Conservation (phyloP, 2,888 invertebrate species). For the Folsomia candida region DNA sequence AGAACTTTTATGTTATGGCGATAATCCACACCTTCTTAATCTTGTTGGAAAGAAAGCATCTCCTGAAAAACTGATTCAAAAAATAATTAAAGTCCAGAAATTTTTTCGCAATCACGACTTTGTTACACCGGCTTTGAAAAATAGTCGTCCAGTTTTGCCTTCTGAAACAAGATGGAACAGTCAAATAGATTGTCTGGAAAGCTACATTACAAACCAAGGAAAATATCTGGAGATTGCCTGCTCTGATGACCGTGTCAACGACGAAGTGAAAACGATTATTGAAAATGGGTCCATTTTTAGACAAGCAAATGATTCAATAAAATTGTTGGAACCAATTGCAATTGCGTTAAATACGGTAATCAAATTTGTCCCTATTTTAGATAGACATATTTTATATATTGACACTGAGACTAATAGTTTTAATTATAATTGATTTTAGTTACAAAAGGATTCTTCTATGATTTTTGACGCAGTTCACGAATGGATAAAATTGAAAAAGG, state of each 20-base stretch:
- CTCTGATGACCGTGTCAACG: too few relatives aligned
- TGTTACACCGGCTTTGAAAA: conserved; percentile 10
- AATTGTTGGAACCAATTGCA: background rate
- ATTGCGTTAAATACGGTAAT: background rate
- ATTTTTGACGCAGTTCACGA: background rate
- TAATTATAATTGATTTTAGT: too few relatives aligned
- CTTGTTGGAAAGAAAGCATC: conserved; percentile 26
- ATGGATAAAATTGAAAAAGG: background rate
- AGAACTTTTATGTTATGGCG: conserved; percentile 21
- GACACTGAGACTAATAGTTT: background rate
- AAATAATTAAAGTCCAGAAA: conserved; percentile 17
- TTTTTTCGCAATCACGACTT: conserved; percentile 25
- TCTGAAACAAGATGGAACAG: conserved; percentile 29
- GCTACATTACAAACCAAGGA: conserved; percentile 18
- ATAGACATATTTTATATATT: background rate
- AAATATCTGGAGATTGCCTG: conserved; percentile 27
- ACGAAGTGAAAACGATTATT: background rate
- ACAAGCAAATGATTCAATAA: background rate
- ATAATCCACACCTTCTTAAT: conserved; percentile 32
- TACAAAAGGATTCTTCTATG: background rate
- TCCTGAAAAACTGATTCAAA: conserved; percentile 7
- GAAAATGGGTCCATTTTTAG: background rate
- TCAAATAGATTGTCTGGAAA: conserved; percentile 21
- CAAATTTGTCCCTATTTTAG: background rate
- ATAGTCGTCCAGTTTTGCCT: conserved; percentile 21